Evolutionary conservation across 2,113 vertebrate species (phyloP).

Genomic region (Notiomystis cincta): DNA sequence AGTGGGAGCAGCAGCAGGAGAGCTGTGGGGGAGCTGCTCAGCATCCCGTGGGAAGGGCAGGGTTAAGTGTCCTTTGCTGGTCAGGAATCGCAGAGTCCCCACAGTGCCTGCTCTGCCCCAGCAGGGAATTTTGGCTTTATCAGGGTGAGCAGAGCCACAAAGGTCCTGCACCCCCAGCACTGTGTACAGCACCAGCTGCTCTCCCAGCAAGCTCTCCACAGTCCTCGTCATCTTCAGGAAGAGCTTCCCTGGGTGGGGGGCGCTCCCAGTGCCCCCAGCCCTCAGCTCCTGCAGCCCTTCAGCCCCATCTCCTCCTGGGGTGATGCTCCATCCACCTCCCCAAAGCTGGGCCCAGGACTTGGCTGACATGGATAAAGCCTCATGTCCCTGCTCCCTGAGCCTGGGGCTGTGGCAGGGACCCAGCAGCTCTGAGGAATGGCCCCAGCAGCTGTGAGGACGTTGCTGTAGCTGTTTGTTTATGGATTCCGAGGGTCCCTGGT

Average conservation of each 20-base stretch:
- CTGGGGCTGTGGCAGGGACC: background rate
- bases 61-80: fast-evolving
- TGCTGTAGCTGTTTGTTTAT: background rate
- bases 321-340: background rate
- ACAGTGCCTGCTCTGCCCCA: background rate
- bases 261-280: background rate
- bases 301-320: background rate
- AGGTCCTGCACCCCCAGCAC: background rate
- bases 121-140: background rate
- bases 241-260: background rate
- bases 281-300: background rate
- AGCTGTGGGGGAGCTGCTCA: background rate
- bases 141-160: background rate
- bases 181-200: fast-evolving
- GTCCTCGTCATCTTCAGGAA: background rate
- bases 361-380: fast-evolving
- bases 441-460: constrained; percentile 29
- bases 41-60: background rate
- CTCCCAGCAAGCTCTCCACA: background rate
- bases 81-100: background rate
- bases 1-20: background rate
- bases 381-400: background rate
- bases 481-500: background rate
- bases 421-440: constrained; percentile 47
- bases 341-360: background rate